These are phyloP conservation scores for Thereuonema tuberculata DNA, from an alignment of 1,140 invertebrate species.

Conservation along the genomic window DNA sequence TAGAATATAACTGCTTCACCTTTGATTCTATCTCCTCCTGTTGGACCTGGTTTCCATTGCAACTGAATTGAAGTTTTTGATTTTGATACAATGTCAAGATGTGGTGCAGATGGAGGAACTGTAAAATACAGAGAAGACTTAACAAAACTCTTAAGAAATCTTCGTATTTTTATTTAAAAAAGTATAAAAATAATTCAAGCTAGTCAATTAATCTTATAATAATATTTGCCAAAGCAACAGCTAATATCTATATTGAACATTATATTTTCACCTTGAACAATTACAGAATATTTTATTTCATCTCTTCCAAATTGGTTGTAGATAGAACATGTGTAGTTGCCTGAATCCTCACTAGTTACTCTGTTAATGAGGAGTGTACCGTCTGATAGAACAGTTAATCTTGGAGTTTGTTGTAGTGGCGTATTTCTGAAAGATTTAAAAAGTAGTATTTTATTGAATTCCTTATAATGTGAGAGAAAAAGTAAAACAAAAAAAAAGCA, in stretches of 20 bases:
- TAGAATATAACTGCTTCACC: no score
- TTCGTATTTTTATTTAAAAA: no score
- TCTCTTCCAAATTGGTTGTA: conserved; percentile 21
- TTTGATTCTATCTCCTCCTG: background rate
- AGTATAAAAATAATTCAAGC: no score
- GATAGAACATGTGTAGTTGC: conserved; percentile 22
- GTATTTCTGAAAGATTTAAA: no score
- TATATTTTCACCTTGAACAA: conserved; percentile 17
- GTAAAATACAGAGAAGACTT: background rate
- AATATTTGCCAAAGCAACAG: no score
- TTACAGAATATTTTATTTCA: conserved; percentile 15
- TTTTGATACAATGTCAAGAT: background rate
- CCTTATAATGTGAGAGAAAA: no score
- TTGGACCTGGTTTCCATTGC: background rate
- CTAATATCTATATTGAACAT: no score
- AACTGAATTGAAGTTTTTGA: background rate
- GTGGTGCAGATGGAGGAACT: background rate
- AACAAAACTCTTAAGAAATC: no score
- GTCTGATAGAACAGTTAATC: conserved; percentile 14
- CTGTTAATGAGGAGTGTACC: conserved; percentile 18
- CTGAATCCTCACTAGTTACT: conserved; percentile 15
- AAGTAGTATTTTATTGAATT: no score
- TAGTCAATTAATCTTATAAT: no score
- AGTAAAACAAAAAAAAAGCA: no score
- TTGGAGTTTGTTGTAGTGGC: no score